Percentiles rank a stretch among this genome's conserved stretches.
Evolutionary conservation across 2,888 invertebrate species (phyloP).

Genomic region (Micoletzkya japonica): DNA sequence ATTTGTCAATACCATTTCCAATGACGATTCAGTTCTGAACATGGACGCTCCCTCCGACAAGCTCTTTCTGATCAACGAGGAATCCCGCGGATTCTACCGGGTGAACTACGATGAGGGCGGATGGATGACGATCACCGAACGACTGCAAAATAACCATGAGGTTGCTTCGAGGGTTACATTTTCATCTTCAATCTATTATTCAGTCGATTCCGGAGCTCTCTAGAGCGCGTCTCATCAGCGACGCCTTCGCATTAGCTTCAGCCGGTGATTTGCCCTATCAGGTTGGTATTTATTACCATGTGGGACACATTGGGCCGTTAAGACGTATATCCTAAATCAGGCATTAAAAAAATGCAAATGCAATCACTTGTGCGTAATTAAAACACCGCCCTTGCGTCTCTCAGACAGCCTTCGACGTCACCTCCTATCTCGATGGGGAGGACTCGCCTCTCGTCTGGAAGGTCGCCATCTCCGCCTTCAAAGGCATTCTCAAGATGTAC

Average conservation of each 20-base stretch:
- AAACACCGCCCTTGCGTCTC: background rate
- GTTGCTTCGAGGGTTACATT: constrained; percentile 24
- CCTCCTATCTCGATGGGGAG: constrained; percentile 15
- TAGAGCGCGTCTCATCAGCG: constrained; percentile 80
- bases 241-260: constrained; percentile 71
- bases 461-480: constrained; percentile 13
- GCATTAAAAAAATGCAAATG: background rate
- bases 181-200: background rate
- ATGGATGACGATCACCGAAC: constrained; percentile 48
- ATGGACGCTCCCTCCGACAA: background rate
- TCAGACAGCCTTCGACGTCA: constrained; percentile 21
- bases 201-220: constrained; percentile 28
- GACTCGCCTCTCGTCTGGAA: constrained; percentile 9
- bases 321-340: background rate
- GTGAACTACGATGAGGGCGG: constrained; percentile 54
- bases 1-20: background rate
- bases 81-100: constrained; percentile 58
- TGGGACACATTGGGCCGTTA: background rate
- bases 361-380: background rate
- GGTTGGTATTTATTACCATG: constrained; percentile 29
- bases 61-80: constrained; percentile 56
- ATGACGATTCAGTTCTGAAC: background rate
- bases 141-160: constrained; percentile 45
- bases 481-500: constrained; percentile 8
- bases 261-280: constrained; percentile 71